These are phyloP conservation scores for Ctenicera cuprea DNA, from an alignment of 2,888 invertebrate genomes.

Conservation along the genomic window DNA sequence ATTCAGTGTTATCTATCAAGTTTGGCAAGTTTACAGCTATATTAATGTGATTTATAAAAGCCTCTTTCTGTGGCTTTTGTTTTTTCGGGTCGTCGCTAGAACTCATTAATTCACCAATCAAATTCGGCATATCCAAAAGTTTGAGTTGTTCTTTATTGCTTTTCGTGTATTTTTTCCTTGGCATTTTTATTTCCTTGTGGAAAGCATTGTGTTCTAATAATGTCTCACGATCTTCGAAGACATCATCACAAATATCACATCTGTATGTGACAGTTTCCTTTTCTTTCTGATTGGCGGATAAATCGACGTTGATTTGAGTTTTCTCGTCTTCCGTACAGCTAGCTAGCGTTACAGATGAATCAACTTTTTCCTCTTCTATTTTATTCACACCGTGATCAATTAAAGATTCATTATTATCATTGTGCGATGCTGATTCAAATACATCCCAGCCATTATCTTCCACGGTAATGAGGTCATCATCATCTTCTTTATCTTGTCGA, in stretches of 20 bases:
- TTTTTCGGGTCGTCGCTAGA: not conserved
- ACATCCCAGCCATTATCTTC: too few species aligned
- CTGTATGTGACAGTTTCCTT: not conserved
- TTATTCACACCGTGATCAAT: too few species aligned
- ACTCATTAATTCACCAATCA: too few species aligned
- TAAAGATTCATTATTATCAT: too few species aligned
- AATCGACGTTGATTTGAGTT: too few species aligned
- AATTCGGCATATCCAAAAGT: not conserved
- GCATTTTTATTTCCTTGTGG: conserved; percentile 33
- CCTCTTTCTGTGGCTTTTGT: not conserved
- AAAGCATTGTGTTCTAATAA: conserved; percentile 37
- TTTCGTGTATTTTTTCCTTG: not conserved
- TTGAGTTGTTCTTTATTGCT: not conserved
- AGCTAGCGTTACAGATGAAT: too few species aligned
- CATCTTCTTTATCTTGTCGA: too few species aligned
- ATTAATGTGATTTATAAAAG: not conserved
- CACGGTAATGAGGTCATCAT: too few species aligned
- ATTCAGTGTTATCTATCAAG: too few species aligned
- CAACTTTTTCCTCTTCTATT: too few species aligned
- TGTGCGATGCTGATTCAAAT: too few species aligned
- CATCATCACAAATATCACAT: conserved; percentile 47
- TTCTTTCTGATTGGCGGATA: not conserved
- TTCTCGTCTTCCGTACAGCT: too few species aligned
- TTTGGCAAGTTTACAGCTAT: not conserved
- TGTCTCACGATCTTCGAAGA: conserved; percentile 13